phyloP scores from a whole-genome alignment of 2,888 invertebrate species.

The Parochlus steinenii region DNA sequence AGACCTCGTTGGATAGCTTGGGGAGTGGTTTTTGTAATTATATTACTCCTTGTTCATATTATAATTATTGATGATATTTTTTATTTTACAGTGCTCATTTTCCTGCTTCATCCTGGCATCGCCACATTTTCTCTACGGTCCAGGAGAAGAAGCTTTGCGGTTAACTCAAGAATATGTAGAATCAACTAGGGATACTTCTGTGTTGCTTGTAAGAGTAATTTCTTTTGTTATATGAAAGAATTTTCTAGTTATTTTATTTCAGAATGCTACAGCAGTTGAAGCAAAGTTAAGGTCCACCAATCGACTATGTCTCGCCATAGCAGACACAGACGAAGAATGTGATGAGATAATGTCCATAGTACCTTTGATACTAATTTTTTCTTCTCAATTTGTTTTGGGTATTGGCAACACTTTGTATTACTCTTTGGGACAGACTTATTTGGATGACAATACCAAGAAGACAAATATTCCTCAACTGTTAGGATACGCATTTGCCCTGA shows the following conservation, averaged over 20 bases:
- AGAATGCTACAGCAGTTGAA: constrained; percentile 4
- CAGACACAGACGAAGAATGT: constrained; percentile 27
- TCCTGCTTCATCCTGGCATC: constrained; percentile 42
- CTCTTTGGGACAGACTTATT: constrained; percentile 46
- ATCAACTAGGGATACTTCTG: constrained; percentile 10
- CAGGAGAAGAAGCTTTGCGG: constrained; percentile 32
- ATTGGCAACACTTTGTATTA: constrained; percentile 49
- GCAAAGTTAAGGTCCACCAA: constrained; percentile 9
- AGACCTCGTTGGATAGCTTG: constrained; percentile 48
- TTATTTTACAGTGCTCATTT: too few relatives aligned
- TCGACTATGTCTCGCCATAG: constrained; percentile 18
- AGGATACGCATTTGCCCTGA: constrained; percentile 26
- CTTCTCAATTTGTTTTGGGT: constrained; percentile 51
- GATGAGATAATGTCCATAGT: constrained; percentile 31
- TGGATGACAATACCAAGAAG: constrained; percentile 51
- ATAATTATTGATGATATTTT: too few relatives aligned
- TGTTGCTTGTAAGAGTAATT: constrained; percentile 4
- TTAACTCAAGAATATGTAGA: constrained; percentile 26
- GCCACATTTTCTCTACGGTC: constrained; percentile 45
- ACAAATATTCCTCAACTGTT: constrained; percentile 44
- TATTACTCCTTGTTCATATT: too few relatives aligned
- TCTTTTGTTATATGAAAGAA: neutral
- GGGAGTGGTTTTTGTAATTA: constrained; percentile 42
- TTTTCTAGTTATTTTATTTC: neutral
- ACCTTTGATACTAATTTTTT: constrained; percentile 41